Conservation (phyloP, 1,140 invertebrate species). For the Papilio helenus region DNA sequence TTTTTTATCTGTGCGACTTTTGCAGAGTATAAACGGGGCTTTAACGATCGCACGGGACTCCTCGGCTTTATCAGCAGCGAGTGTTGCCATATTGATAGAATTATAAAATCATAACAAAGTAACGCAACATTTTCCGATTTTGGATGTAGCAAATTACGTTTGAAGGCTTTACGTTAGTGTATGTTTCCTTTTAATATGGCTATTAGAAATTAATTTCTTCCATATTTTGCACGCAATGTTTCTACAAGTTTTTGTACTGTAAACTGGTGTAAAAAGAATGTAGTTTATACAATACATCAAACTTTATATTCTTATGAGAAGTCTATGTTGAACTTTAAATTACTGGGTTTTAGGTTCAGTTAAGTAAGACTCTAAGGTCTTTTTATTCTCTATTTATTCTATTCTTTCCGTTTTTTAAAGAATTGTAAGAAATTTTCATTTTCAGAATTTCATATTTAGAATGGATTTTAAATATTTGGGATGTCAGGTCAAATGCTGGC, state of each 20-base stretch:
- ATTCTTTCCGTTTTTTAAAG: background rate
- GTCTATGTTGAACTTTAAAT: no score
- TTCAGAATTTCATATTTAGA: background rate
- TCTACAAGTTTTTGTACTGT: background rate
- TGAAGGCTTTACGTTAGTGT: background rate
- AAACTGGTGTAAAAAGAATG: background rate
- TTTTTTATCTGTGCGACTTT: slow-evolving; percentile 34
- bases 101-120: background rate
- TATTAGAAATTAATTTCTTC: background rate
- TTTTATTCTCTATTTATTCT: background rate
- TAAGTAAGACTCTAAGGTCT: no score
- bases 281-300: no score
- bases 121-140: background rate
- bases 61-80: background rate
- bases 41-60: background rate
- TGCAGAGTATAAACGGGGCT: background rate
- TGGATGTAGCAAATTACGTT: background rate
- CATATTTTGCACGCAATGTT: background rate
- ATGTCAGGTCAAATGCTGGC: no score
- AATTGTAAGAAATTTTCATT: background rate
- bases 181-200: background rate
- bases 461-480: background rate
- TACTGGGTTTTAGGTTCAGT: no score
- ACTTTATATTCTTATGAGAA: no score
- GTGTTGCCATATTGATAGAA: background rate